Evolutionary conservation across 2,797 vertebrate species (phyloP).

Genomic region (Tiaroga cobitis): DNA sequence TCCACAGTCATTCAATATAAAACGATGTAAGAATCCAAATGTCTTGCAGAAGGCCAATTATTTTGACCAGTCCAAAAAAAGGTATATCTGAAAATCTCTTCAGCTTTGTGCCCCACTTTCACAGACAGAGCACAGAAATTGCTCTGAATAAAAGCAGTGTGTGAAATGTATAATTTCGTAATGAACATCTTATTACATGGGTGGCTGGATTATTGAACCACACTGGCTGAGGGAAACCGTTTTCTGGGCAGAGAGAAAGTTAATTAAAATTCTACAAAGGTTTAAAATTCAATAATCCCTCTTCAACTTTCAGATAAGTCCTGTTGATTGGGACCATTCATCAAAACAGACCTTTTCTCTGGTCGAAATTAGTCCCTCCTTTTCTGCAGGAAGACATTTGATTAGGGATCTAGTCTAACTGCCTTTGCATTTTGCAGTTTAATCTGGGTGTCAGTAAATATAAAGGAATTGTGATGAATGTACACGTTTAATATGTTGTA

Average conservation of each 20-base stretch:
- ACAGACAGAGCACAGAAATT: slow-evolving; percentile 2
- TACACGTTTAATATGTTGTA: background rate
- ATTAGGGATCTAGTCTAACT: slow-evolving; percentile 40
- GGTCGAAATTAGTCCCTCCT: slow-evolving; percentile 40
- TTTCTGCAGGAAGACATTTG: slow-evolving; percentile 31
- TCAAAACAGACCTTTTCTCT: slow-evolving; percentile 58
- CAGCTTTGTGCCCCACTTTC: slow-evolving; percentile 16
- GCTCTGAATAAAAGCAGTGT: slow-evolving; percentile 60
- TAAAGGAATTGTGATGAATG: slow-evolving; percentile 13
- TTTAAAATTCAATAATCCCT: slow-evolving; percentile 89
- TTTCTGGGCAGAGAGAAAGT: slow-evolving; percentile 81
- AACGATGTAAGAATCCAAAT: background rate
- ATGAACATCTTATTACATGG: slow-evolving; percentile 88
- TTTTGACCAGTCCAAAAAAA: background rate
- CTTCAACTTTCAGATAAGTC: slow-evolving; percentile 82
- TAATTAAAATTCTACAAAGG: slow-evolving; percentile 90
- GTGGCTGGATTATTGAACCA: slow-evolving; percentile 87
- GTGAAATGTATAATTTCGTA: slow-evolving; percentile 80
- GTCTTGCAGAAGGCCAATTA: background rate
- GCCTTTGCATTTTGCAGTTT: slow-evolving; percentile 22
- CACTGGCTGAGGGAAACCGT: slow-evolving; percentile 80
- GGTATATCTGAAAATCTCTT: slow-evolving; percentile 34
- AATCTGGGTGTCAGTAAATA: slow-evolving; percentile 31
- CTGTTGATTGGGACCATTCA: slow-evolving; percentile 84
- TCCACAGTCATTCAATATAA: slow-evolving; percentile 4